Base-by-base conservation (phyloP, 2,888 invertebrate species). In the Achlya flavicornis region DNA sequence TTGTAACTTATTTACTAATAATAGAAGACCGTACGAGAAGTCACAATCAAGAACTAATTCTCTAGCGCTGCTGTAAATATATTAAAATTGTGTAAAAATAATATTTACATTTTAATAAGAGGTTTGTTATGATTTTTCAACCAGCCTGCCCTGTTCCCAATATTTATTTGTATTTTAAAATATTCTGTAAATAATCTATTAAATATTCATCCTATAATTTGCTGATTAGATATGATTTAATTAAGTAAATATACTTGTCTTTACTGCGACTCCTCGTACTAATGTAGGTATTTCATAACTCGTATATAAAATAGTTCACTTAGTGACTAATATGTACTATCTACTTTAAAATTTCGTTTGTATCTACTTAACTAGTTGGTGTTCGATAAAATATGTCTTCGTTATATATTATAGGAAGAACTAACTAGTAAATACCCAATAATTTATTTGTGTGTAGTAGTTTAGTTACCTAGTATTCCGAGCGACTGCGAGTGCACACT, bases 311-410 rank as follows among this genome's bases (percentile, higher is more conserved):
- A 71, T 71, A 70, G 67, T 67, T 68, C 58, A 64, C 62, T 66
- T 66, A 66, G 1, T 61, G 7, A n/a, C 57, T 66, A 66, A 58
- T 64, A 64, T 61, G 58, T 48, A 48, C 64, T 66, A 66, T 75
- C 71, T 78, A 76, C 69, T 65, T 75, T 75, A 78, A 75, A 83
- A 81, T 79, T 80, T 81, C 66, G 73, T 76, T 85, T 85, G 83
- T 87, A 84, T 80, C 86, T 90, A 89, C 84, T 83, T 84, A 86
- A 78, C 89, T 92, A 91, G 73, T 91, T 91, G 92, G 91, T 91
- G 92, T 91, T 91, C 81, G 83, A 84, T 89, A 86, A 76, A 89
- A 89, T 89, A 87, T 89, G 87, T 86, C 84, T 81, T 86, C 79
- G 83, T 83, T 81, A 78, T 73, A 77, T 74, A 70, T 69, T 72